Evolutionary conservation across 2,113 vertebrate genomes (phyloP).

Genomic region (Herpailurus yagouaroundi): DNA sequence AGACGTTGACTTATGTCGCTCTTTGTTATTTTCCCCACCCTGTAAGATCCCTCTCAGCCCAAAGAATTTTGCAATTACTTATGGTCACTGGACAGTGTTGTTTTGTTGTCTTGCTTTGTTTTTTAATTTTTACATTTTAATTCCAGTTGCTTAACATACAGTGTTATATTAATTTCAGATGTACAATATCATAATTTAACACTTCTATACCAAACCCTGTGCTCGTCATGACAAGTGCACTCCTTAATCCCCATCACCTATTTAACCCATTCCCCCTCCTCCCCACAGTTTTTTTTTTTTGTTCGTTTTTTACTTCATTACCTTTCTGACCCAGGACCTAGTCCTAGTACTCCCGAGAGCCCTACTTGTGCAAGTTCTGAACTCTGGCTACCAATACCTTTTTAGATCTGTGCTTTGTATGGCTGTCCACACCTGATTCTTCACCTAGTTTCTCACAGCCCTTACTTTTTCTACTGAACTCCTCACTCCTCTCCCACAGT

Average conservation of each 20-base stretch:
- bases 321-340: not conserved
- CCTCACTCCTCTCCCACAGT: not conserved
- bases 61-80: not conserved
- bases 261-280: not conserved
- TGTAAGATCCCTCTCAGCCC: not conserved
- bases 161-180: not conserved
- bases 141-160: not conserved
- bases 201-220: not conserved
- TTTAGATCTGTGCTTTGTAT: not conserved
- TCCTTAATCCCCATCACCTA: not conserved
- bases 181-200: not conserved
- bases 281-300: not conserved
- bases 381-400: not conserved
- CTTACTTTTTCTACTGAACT: not conserved
- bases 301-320: not conserved
- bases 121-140: not conserved
- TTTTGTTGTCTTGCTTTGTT: not conserved
- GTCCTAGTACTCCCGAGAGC: too few species aligned
- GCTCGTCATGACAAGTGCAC: not conserved
- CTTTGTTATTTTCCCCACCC: not conserved
- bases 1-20: not conserved
- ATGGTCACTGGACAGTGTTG: not conserved
- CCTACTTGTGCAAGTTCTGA: not conserved
- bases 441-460: not conserved
- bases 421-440: not conserved